Percentiles rank a stretch among this genome's conserved stretches.
Conservation (phyloP, 1,140 invertebrate species). For the Drosophila arawakana region DNA sequence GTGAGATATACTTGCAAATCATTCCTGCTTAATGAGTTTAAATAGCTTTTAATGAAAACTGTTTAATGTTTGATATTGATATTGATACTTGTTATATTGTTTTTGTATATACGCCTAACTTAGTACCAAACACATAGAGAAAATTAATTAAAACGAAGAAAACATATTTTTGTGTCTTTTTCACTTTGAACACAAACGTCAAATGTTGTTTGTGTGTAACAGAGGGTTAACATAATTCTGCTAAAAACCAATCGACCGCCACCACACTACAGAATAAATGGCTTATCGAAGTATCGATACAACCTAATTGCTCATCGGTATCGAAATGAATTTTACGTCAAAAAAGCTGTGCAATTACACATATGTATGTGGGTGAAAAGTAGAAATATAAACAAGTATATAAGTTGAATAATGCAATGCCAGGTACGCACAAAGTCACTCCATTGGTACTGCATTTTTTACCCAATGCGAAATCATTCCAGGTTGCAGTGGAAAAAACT, state of each 20-base stretch:
- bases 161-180: not conserved
- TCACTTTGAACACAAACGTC: not conserved
- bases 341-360: slow-evolving; percentile 12
- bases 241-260: not conserved
- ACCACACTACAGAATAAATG: not conserved
- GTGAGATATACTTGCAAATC: slow-evolving; percentile 62
- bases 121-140: slow-evolving; percentile 64
- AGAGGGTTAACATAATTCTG: not conserved
- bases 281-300: not conserved
- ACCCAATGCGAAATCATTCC: not conserved
- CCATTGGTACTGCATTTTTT: not conserved
- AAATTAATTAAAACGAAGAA: slow-evolving; percentile 32
- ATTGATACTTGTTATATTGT: slow-evolving; percentile 67
- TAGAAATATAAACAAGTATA: slow-evolving; percentile 10
- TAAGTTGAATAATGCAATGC: slow-evolving; percentile 49
- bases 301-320: not conserved
- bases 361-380: slow-evolving; percentile 12
- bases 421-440: slow-evolving; percentile 27
- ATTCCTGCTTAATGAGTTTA: slow-evolving; percentile 63
- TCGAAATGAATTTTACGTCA: slow-evolving; percentile 8
- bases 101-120: slow-evolving; percentile 68
- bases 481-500: slow-evolving; percentile 22
- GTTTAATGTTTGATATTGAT: slow-evolving; percentile 63
- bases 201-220: not conserved
- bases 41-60: slow-evolving; percentile 52